phyloP scores from a whole-genome alignment of 2,888 invertebrate genomes.

The Lepidocyrtinus sp. region DNA sequence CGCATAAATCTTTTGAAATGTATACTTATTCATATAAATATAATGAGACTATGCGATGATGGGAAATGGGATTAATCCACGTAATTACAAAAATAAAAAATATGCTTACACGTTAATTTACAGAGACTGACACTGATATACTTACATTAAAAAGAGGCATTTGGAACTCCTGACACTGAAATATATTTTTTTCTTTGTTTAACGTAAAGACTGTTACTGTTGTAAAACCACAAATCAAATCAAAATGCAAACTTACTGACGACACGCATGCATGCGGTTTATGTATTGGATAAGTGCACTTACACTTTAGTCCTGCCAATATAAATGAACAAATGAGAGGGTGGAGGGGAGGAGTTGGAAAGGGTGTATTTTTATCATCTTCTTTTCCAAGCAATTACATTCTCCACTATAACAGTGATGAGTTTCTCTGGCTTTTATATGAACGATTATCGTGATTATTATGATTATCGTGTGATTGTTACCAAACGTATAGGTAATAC shows the following conservation, averaged over 20 bases:
- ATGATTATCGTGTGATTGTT: conserved; percentile 51
- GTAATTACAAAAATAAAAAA: conserved; percentile 43
- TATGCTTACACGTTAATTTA: conserved; percentile 38
- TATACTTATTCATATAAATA: neutral
- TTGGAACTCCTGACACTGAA: conserved; percentile 23
- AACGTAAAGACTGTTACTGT: conserved; percentile 19
- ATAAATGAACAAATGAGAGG: conserved; percentile 13
- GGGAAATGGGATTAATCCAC: conserved; percentile 29
- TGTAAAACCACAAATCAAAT: conserved; percentile 43
- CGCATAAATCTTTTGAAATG: no score
- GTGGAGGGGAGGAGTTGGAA: conserved; percentile 4
- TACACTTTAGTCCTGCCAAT: neutral
- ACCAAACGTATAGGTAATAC: conserved; percentile 1
- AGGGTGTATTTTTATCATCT: conserved; percentile 32
- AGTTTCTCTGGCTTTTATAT: conserved; percentile 21
- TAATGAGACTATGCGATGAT: conserved; percentile 21
- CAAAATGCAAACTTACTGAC: conserved; percentile 16
- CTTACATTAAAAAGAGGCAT: neutral
- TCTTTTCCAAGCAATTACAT: conserved; percentile 35
- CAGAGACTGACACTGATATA: conserved; percentile 29
- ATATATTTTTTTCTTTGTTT: conserved; percentile 35
- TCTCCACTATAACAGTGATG: neutral
- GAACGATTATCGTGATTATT: conserved; percentile 38
- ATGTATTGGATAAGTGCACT: neutral
- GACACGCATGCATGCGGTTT: conserved; percentile 25